Conservation (phyloP, 2,888 invertebrate genomes). For the Hirtodrosophila confusa region DNA sequence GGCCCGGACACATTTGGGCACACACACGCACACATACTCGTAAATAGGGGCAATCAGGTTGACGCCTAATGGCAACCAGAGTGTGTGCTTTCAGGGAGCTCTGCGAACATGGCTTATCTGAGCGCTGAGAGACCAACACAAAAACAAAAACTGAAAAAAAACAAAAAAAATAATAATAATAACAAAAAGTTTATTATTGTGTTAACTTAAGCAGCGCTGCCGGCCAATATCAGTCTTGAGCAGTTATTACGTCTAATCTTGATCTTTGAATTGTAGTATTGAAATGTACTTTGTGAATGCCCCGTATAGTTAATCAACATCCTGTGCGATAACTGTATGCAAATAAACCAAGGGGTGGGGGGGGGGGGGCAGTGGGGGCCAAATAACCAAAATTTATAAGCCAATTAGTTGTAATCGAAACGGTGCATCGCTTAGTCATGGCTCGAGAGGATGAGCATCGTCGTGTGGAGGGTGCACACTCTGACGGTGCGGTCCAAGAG, state of each 20-base stretch:
- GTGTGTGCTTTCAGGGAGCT: conserved; percentile 26
- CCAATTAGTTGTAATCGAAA: conserved; percentile 8
- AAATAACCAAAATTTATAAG: conserved; percentile 29
- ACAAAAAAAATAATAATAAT: conserved; percentile 36
- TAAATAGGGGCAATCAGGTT: conserved; percentile 36
- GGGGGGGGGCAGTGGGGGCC: not conserved
- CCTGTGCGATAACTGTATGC: conserved; percentile 68
- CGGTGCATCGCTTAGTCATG: conserved; percentile 47
- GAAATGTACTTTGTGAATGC: conserved; percentile 48
- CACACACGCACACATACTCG: conserved; percentile 4
- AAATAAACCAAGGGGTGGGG: conserved; percentile 48
- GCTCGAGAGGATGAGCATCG: conserved; percentile 67
- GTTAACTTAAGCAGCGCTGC: conserved; percentile 39
- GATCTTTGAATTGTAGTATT: conserved; percentile 60
- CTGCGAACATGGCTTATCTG: conserved; percentile 50
- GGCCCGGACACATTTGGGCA: conserved; percentile 15
- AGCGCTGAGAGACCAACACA: conserved; percentile 30
- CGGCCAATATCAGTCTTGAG: conserved; percentile 52
- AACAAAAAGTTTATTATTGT: conserved; percentile 51
- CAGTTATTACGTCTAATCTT: conserved; percentile 63
- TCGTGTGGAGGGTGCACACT: no score
- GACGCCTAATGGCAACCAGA: conserved; percentile 22
- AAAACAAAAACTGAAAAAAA: conserved; percentile 6
- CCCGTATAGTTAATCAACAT: conserved; percentile 60
- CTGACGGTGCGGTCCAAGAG: conserved; percentile 46